Percentiles rank a stretch among this genome's conserved stretches.
Evolutionary conservation across 2,888 invertebrate species (phyloP).

Genomic region (Endotricha flammealis): DNA sequence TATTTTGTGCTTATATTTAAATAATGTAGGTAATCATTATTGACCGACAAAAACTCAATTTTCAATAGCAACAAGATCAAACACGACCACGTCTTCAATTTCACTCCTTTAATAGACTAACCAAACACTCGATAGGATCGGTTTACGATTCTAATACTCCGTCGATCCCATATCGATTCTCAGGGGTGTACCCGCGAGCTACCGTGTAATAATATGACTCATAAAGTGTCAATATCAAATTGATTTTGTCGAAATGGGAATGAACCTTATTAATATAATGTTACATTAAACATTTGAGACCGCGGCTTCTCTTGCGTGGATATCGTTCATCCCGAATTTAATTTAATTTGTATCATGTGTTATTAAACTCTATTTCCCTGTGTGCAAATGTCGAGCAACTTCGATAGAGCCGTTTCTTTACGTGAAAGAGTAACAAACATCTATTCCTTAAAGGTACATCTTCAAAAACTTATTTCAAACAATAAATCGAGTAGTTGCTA

Average conservation of each 20-base stretch:
- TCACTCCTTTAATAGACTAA: constrained; percentile 39
- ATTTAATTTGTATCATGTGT: too few relatives aligned
- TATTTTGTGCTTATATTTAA: too few relatives aligned
- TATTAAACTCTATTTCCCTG: too few relatives aligned
- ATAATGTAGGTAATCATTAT: neutral
- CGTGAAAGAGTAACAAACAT: too few relatives aligned
- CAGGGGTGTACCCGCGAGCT: constrained; percentile 19
- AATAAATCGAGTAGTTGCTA: too few relatives aligned
- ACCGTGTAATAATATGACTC: constrained; percentile 40
- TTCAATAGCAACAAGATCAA: constrained; percentile 38
- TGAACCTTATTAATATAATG: neutral
- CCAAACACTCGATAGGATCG: constrained; percentile 42
- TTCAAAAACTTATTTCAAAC: too few relatives aligned
- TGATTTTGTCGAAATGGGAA: neutral
- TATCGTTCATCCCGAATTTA: too few relatives aligned
- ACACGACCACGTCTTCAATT: constrained; percentile 46
- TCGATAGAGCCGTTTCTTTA: too few relatives aligned
- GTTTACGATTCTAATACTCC: constrained; percentile 30
- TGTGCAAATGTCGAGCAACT: too few relatives aligned
- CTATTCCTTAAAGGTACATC: too few relatives aligned
- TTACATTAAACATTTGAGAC: neutral
- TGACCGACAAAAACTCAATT: neutral
- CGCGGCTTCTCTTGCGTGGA: neutral
- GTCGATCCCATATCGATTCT: constrained; percentile 26
- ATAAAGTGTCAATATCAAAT: constrained; percentile 19